These are phyloP conservation scores for Nowickia ferox DNA, from an alignment of 2,888 invertebrate species.

Conservation along the genomic window DNA sequence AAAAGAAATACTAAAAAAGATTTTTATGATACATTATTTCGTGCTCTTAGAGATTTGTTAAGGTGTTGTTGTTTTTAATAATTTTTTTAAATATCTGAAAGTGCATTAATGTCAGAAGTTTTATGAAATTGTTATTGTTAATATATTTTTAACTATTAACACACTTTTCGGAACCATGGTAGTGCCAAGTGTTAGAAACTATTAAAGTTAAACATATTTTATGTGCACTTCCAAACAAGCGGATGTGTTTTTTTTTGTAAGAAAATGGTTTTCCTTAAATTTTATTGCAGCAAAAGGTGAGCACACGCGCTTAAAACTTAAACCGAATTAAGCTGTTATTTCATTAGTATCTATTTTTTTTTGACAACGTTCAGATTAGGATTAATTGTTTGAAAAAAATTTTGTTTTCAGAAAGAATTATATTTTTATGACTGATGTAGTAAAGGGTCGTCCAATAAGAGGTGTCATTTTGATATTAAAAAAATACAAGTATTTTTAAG, in stretches of 20 bases:
- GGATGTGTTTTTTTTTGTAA: conserved; percentile 49
- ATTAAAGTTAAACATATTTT: conserved; percentile 31
- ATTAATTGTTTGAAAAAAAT: conserved; percentile 1
- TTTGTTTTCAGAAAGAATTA: not conserved
- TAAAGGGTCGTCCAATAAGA: not conserved
- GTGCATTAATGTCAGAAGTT: conserved; percentile 49
- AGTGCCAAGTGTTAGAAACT: conserved; percentile 41
- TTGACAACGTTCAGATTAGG: conserved; percentile 45
- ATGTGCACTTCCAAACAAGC: conserved; percentile 51
- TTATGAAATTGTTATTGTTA: conserved; percentile 12
- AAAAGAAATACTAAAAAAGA: conserved; percentile 51
- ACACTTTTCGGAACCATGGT: conserved; percentile 72
- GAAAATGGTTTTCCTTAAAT: conserved; percentile 14
- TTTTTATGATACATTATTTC: conserved; percentile 38
- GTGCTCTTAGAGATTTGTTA: conserved; percentile 4
- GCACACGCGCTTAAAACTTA: conserved; percentile 60
- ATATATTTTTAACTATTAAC: conserved; percentile 50
- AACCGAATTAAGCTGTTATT: conserved; percentile 48
- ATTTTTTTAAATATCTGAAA: conserved; percentile 15
- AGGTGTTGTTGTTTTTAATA: not conserved
- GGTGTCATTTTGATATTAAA: no score
- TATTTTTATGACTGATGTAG: not conserved
- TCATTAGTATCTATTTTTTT: conserved; percentile 18
- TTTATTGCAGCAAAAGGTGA: conserved; percentile 43
- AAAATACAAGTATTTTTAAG: no score